Evolutionary conservation across 2,888 invertebrate genomes (phyloP).

Genomic region (Heliconius erato): DNA sequence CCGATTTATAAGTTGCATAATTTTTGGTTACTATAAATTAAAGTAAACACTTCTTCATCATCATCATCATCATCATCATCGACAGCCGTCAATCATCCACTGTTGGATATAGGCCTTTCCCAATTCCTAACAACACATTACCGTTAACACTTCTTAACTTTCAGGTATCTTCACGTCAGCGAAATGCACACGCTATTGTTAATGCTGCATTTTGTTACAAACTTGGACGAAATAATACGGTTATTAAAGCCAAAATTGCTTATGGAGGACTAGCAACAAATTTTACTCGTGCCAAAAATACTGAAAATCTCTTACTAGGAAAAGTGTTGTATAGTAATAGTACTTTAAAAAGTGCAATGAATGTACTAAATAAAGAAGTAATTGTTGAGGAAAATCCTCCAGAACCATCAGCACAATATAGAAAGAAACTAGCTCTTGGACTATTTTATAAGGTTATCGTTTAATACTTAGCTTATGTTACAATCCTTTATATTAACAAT

Average conservation of each 20-base stretch:
- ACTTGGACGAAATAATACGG: conserved; percentile 68
- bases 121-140: too few species aligned
- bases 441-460: conserved; percentile 88
- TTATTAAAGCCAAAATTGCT: conserved; percentile 85
- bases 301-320: conserved; percentile 81
- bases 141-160: background rate
- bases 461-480: background rate
- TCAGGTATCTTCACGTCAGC: conserved; percentile 90
- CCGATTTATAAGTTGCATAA: background rate
- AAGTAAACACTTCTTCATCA: background rate
- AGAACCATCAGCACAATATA: conserved; percentile 86
- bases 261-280: conserved; percentile 84
- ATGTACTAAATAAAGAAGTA: conserved; percentile 85
- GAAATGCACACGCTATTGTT: conserved; percentile 91
- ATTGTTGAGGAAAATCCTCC: conserved; percentile 85
- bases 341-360: conserved; percentile 82
- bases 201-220: conserved; percentile 90
- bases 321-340: conserved; percentile 77
- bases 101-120: too few species aligned
- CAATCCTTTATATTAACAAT: background rate
- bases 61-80: too few species aligned
- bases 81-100: too few species aligned
- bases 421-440: conserved; percentile 86
- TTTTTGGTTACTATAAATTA: background rate
- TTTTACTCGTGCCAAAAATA: conserved; percentile 86